A percentile compares a stretch with the other conserved stretches of the same genome.
Evolutionary conservation across 2,888 invertebrate genomes (phyloP).

Genomic region (Encarsia formosa): DNA sequence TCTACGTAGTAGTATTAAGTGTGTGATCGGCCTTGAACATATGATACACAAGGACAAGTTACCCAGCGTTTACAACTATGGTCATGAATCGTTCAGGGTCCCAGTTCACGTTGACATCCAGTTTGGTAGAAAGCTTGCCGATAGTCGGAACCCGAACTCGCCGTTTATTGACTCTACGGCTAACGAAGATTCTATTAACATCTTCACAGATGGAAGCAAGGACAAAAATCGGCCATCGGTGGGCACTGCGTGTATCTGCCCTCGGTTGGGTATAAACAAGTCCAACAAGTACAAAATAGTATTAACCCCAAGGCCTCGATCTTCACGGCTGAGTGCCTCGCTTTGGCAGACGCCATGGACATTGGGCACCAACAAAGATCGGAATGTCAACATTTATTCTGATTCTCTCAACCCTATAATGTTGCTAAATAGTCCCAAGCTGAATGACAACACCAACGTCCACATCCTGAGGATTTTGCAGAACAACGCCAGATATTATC

Average conservation of each 20-base stretch:
- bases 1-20: not conserved
- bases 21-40: no score
- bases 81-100: not conserved
- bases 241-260: not conserved
- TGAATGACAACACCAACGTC: no score
- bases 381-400: not conserved
- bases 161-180: no score
- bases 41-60: no score
- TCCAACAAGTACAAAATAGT: no score
- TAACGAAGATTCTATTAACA: not conserved
- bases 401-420: not conserved
- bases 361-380: not conserved
- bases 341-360: not conserved
- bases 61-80: no score
- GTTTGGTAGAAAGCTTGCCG: not conserved
- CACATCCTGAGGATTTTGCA: no score
- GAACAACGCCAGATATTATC: no score
- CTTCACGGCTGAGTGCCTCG: not conserved
- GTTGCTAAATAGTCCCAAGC: no score
- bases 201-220: not conserved
- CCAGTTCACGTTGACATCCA: conserved; percentile 1
- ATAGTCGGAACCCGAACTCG: no score
- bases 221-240: not conserved
- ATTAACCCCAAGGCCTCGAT: not conserved
- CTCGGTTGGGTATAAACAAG: not conserved